Evolutionary conservation across 2,888 invertebrate species (phyloP), one percentile per base, ranked within the genome.

Genomic region (Polylopha cassiicola): DNA sequence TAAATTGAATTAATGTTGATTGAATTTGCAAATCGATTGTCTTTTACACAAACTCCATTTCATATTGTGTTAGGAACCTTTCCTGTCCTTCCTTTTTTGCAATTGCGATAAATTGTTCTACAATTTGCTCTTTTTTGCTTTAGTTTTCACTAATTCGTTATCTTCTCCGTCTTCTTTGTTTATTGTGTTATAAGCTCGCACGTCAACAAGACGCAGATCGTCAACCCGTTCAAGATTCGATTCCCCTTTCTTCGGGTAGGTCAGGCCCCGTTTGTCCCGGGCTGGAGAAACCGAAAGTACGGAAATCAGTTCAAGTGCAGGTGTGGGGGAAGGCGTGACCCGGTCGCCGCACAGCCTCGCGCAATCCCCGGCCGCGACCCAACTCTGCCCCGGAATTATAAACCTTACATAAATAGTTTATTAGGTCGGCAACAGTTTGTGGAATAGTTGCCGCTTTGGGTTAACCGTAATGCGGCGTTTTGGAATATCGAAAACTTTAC

Each of bases 251-350:
- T 72, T 76, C 60, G 73, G 75, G 74, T 75, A 76, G 74, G 75
- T 76, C 75, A 74, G 66, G 71, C 61, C 53, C 47, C 44, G 39
- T 49, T n/a, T 43, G 50, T 67, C 67, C 68, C 67, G 68, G 64
- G 58, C 58, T 57, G 56, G 56, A 58, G 74, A 77, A 78, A 77
- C 63, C 46, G 76, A 77, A 73, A 77, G 76, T 76, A 61, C 60
- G 60, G 60, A 57, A 69, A 70, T 70, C 71, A 67, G 75, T 78
- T 78, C 78, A 76, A 78, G 76, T 66, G 73, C 78, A 74, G 45
- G 36, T 27, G 33, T 39, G 49, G 53, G 49, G 49, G 48, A 50
- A 50, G 48, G 46, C 55, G 58, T 67, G 69, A 73, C 73, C 72
- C 58, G 72, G 71, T 62, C 67, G 61, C 58, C 43, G 46, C 57